These are phyloP conservation scores for Calonectris borealis DNA, from an alignment of 2,113 vertebrate species.

Conservation along the genomic window DNA sequence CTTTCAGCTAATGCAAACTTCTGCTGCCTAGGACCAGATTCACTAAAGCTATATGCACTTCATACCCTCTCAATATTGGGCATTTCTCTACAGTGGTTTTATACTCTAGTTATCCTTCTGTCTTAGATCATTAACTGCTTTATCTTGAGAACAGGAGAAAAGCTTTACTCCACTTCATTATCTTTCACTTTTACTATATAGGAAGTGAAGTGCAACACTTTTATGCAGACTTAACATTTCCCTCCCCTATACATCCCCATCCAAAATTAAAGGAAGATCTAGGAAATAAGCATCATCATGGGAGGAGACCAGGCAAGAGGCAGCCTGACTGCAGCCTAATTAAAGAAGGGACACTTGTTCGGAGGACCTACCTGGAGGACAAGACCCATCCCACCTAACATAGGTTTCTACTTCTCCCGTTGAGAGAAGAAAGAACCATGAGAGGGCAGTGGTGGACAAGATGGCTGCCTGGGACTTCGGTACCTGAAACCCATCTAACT, in stretches of 20 bases:
- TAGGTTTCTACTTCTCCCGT: not conserved
- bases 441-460: not conserved
- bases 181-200: not conserved
- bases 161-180: not conserved
- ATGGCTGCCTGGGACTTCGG: not conserved
- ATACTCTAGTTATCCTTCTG: not conserved
- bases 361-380: not conserved
- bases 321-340: not conserved
- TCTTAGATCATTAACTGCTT: not conserved
- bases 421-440: not conserved
- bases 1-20: not conserved
- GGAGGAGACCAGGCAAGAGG: not conserved
- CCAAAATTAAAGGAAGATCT: not conserved
- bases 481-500: not conserved
- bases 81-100: not conserved
- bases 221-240: not conserved
- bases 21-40: slow-evolving; percentile 29
- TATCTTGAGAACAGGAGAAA: not conserved
- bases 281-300: not conserved
- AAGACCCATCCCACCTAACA: not conserved
- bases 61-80: not conserved
- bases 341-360: not conserved
- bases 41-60: slow-evolving; percentile 32
- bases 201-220: not conserved
- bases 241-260: not conserved